Evolutionary conservation across 2,113 vertebrate genomes (phyloP).

Genomic region (Agapornis roseicollis): DNA sequence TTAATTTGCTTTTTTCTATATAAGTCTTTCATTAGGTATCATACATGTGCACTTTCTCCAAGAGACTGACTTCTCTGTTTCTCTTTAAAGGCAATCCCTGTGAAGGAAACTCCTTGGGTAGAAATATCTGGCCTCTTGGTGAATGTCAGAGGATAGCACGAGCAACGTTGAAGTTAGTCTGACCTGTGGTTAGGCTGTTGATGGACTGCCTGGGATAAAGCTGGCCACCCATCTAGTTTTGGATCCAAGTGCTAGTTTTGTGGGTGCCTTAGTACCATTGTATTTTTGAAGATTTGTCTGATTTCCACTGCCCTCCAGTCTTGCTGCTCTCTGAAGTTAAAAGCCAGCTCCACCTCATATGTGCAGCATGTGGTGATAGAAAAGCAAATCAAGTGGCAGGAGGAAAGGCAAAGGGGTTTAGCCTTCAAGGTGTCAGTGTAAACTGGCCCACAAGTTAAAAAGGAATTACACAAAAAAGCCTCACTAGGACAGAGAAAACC

Average conservation of each 20-base stretch:
- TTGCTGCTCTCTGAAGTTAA: slow-evolving; percentile 56
- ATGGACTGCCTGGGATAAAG: slow-evolving; percentile 54
- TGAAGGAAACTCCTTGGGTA: slow-evolving; percentile 57
- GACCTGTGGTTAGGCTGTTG: slow-evolving; percentile 63
- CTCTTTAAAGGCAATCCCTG: slow-evolving; percentile 25
- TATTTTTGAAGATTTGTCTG: slow-evolving; percentile 58
- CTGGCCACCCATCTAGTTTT: slow-evolving; percentile 65
- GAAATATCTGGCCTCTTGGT: slow-evolving; percentile 43
- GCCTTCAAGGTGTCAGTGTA: neutral
- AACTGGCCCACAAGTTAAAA: neutral
- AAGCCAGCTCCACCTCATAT: neutral
- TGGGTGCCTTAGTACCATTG: slow-evolving; percentile 21
- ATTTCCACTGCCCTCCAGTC: slow-evolving; percentile 52
- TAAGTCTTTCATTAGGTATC: neutral
- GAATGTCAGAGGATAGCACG: neutral
- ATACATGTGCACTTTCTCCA: neutral
- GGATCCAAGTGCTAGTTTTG: slow-evolving; percentile 26
- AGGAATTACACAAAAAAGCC: neutral
- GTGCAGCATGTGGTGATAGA: neutral
- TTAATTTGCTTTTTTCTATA: neutral
- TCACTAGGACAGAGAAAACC: neutral
- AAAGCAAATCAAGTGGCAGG: slow-evolving; percentile 43
- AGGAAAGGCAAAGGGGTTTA: neutral
- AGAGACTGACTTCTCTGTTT: neutral
- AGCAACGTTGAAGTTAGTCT: slow-evolving; percentile 42